Percentiles rank a stretch among this genome's conserved stretches.
phyloP scores from a whole-genome alignment of 1,140 invertebrate species.

The Mactra quadrangularis region DNA sequence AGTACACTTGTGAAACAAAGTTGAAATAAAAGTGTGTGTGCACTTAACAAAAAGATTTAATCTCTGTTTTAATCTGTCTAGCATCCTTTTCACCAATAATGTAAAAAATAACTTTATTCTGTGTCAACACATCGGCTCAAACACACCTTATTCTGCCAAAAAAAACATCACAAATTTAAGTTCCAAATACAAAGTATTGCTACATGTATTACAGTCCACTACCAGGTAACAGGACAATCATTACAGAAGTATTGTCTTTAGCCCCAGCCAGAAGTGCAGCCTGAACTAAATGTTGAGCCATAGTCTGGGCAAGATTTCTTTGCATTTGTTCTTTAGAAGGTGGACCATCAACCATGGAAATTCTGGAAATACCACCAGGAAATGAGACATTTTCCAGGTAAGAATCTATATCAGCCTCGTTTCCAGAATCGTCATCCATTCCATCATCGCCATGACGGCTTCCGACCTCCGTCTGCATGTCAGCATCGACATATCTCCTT shows the following conservation, averaged over 20 bases:
- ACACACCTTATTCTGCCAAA: too few species aligned
- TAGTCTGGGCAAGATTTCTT: conserved; percentile 74
- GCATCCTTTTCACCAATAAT: too few species aligned
- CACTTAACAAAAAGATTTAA: too few species aligned
- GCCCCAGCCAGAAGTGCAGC: conserved; percentile 80
- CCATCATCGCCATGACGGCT: conserved; percentile 63
- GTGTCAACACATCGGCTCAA: too few species aligned
- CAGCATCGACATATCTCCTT: conserved; percentile 56
- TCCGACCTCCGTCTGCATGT: conserved; percentile 74
- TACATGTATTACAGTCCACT: conserved; percentile 74
- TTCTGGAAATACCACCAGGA: conserved; percentile 64
- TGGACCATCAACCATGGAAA: conserved; percentile 64
- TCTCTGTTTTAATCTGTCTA: too few species aligned
- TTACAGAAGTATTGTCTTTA: conserved; percentile 79
- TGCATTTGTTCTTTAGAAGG: conserved; percentile 69
- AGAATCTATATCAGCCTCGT: conserved; percentile 75
- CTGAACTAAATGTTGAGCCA: conserved; percentile 81
- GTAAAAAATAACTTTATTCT: too few species aligned
- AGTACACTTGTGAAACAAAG: too few species aligned
- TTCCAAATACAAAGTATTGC: too few species aligned
- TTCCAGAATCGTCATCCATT: conserved; percentile 67
- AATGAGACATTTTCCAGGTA: conserved; percentile 70
- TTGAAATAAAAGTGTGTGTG: too few species aligned
- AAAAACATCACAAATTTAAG: too few species aligned
- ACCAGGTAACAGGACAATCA: conserved; percentile 78